Base-by-base conservation (phyloP, 1,140 invertebrate genomes). In the Trichomalopsis sarcophagae region DNA sequence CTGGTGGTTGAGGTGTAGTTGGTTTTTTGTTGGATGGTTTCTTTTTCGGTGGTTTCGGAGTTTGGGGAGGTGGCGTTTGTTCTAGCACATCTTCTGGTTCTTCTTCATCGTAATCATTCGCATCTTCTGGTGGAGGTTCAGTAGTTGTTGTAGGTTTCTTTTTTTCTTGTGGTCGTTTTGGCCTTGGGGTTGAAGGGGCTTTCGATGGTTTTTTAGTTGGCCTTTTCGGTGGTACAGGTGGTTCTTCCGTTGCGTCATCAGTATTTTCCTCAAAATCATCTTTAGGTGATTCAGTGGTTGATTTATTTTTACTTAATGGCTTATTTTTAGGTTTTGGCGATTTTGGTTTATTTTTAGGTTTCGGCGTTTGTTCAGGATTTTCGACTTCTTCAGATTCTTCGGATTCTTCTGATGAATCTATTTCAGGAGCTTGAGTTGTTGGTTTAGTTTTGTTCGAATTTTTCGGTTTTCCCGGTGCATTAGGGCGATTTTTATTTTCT, bases 11-110 rank as follows among this genome's bases (percentile, higher is more conserved):
- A 14, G 79, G 36, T 68, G 11, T 74, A 13, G 40, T 40, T 27
- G 68, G 62, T 55, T 81, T 86, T 66, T 78, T 76, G n/a, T 73
- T 84, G 1, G 14, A 66, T 27, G 82, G 74, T 55, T 36, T 66
- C 0, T 77, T 76, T 66, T 68, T 75, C 3, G 62, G 14, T 3
- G 75, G 33, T 78, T 36, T 84, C n/a, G 62, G 82, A 13, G 21
- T 9, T 33, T n/a, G 33, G 23, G 50, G 75, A 69, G 50, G 62
- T 14, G 85, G 30, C 9, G 30, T 47, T 4, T 74, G 77, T 44
- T 80, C 13, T 33, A 36, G 33, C 5, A 7, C 40, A 23, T 73
- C 6, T 50, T 78, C 30, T n/a, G n/a, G n/a, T 50, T 85, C 78
- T 68, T 33, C 11, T 40, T 79, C 55, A 55, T 80, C 47, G 55